A percentile compares a stretch with the other conserved stretches of the same genome.
Evolutionary conservation across 2,113 vertebrate species (phyloP).

Genomic region (Corydoras sp.): DNA sequence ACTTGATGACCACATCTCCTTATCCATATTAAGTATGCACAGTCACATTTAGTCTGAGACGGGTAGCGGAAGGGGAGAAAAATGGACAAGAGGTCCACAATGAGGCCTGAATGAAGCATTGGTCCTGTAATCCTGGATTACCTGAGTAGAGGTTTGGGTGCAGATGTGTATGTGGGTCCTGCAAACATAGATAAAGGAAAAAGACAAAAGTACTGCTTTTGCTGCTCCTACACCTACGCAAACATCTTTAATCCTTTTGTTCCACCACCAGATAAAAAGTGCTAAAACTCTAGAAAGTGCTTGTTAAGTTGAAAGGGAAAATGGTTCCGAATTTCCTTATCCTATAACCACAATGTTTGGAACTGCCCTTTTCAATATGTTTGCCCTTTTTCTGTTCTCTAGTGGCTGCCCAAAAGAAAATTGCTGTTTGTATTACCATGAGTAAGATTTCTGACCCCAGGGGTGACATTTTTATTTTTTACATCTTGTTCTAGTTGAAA

Average conservation of each 20-base stretch:
- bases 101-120: too few species aligned
- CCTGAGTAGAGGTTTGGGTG: too few species aligned
- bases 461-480: background rate
- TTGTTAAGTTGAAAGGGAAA: background rate
- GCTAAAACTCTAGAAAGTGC: conserved; percentile 8
- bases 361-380: background rate
- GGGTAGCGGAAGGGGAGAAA: too few species aligned
- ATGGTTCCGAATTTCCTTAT: background rate
- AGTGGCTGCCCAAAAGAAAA: background rate
- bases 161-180: too few species aligned
- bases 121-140: too few species aligned
- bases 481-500: background rate
- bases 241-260: conserved; percentile 27
- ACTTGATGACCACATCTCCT: too few species aligned
- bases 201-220: conserved; percentile 23
- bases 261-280: conserved; percentile 23
- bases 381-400: background rate
- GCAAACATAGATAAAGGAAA: too few species aligned
- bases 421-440: background rate
- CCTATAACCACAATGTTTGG: background rate
- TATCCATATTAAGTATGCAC: too few species aligned
- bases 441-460: conserved; percentile 8
- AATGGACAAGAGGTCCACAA: too few species aligned
- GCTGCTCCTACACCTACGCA: conserved; percentile 19
- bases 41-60: too few species aligned